These are phyloP conservation scores for Athene noctua DNA, from an alignment of 2,113 vertebrate species.

Conservation along the genomic window DNA sequence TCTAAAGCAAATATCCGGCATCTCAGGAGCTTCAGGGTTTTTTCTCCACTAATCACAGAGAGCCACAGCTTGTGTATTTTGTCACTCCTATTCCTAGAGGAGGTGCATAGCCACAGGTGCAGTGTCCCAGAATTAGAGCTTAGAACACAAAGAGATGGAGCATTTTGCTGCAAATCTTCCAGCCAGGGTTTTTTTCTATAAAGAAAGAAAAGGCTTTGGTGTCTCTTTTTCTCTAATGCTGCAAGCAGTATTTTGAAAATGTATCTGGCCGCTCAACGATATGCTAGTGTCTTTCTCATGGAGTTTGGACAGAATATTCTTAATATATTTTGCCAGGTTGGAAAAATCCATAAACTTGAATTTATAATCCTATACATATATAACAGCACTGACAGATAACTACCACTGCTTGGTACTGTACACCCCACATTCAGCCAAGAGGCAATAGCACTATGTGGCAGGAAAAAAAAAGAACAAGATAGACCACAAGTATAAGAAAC, in stretches of 20 bases:
- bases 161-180: neutral
- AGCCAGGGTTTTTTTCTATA: neutral
- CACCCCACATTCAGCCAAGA: neutral
- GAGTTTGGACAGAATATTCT: neutral
- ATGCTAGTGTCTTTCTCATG: neutral
- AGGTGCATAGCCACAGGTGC: neutral
- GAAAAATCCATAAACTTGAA: neutral
- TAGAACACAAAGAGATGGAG: neutral
- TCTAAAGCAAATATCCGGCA: neutral
- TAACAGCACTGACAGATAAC: neutral
- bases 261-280: neutral
- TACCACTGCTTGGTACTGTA: neutral
- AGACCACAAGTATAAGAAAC: neutral
- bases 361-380: neutral
- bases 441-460: neutral
- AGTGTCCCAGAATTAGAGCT: neutral
- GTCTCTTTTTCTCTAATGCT: neutral
- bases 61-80: neutral
- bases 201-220: neutral
- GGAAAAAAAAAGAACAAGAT: neutral
- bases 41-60: neutral
- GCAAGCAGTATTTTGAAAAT: neutral
- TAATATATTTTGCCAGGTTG: neutral
- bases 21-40: neutral
- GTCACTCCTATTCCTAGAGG: neutral